Evolutionary conservation across 2,113 vertebrate species (phyloP).

Genomic region (Hyperoodon ampullatus): DNA sequence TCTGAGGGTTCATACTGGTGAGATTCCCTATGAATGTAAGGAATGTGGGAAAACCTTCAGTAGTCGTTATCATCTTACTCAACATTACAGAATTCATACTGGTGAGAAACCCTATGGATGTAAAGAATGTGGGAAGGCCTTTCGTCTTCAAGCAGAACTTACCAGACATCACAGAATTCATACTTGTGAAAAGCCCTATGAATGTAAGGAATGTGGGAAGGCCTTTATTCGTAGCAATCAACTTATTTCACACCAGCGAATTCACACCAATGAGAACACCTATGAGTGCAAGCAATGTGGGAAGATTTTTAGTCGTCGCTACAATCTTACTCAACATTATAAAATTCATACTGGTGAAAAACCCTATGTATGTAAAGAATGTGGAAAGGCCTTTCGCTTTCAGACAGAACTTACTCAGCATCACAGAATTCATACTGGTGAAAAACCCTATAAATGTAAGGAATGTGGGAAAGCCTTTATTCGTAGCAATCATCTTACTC

Average conservation of each 20-base stretch:
- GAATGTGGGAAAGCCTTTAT: slow-evolving; percentile 73
- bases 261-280: neutral
- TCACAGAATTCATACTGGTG: slow-evolving; percentile 58
- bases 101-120: slow-evolving; percentile 63
- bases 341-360: slow-evolving; percentile 51
- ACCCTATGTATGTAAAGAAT: slow-evolving; percentile 48
- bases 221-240: slow-evolving; percentile 55
- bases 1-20: neutral
- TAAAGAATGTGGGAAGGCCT: slow-evolving; percentile 68
- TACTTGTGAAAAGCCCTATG: slow-evolving; percentile 68
- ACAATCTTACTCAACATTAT: slow-evolving; percentile 24
- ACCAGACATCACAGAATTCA: slow-evolving; percentile 64
- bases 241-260: slow-evolving; percentile 46
- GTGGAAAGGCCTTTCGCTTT: slow-evolving; percentile 61
- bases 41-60: slow-evolving; percentile 27
- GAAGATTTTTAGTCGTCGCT: slow-evolving; percentile 6
- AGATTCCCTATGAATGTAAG: slow-evolving; percentile 43
- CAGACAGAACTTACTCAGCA: slow-evolving; percentile 39
- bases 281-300: slow-evolving; percentile 13
- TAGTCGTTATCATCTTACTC: slow-evolving; percentile 3
- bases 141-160: slow-evolving; percentile 63
- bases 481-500: slow-evolving; percentile 30
- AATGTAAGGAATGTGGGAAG: slow-evolving; percentile 72
- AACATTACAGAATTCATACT: slow-evolving; percentile 48
- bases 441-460: slow-evolving; percentile 53